Evolutionary conservation across 2,113 vertebrate species (phyloP).

Genomic region (Pelodiscus sinensis): DNA sequence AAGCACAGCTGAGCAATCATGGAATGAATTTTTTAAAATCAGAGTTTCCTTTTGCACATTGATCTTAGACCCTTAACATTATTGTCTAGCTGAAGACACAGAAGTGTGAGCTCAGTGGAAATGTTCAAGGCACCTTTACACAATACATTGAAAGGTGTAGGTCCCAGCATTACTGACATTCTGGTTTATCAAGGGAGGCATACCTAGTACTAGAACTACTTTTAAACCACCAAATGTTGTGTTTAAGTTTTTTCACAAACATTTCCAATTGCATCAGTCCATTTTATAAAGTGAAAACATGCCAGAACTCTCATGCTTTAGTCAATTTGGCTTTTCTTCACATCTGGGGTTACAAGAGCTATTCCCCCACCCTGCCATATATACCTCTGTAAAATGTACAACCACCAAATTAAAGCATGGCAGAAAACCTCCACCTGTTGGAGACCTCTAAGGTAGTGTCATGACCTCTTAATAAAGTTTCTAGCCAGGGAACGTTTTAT

Average conservation of each 20-base stretch:
- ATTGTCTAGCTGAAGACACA: slow-evolving; percentile 66
- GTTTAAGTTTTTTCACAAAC: slow-evolving; percentile 58
- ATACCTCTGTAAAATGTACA: slow-evolving; percentile 21
- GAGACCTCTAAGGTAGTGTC: slow-evolving; percentile 7
- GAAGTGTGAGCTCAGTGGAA: slow-evolving; percentile 63
- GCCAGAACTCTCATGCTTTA: slow-evolving; percentile 59
- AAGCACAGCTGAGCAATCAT: slow-evolving; percentile 10
- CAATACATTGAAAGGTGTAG: slow-evolving; percentile 63
- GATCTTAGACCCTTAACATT: slow-evolving; percentile 13
- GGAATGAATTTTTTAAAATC: background rate
- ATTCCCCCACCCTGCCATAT: background rate
- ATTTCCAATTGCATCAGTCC: slow-evolving; percentile 67
- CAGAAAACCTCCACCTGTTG: slow-evolving; percentile 48
- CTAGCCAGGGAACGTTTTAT: slow-evolving; percentile 56
- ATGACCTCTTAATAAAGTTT: slow-evolving; percentile 39
- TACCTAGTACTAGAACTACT: slow-evolving; percentile 39
- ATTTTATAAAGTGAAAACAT: slow-evolving; percentile 62
- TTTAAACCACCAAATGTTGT: slow-evolving; percentile 64
- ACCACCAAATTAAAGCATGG: slow-evolving; percentile 30
- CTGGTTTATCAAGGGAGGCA: slow-evolving; percentile 23
- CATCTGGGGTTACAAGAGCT: background rate
- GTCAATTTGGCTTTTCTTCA: slow-evolving; percentile 41
- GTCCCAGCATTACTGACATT: slow-evolving; percentile 66
- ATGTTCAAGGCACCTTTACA: slow-evolving; percentile 61
- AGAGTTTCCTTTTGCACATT: slow-evolving; percentile 9